Evolutionary conservation across 2,113 vertebrate species (phyloP), one percentile per base, ranked within the genome.

Genomic region (Gracilinanus agilis): DNA sequence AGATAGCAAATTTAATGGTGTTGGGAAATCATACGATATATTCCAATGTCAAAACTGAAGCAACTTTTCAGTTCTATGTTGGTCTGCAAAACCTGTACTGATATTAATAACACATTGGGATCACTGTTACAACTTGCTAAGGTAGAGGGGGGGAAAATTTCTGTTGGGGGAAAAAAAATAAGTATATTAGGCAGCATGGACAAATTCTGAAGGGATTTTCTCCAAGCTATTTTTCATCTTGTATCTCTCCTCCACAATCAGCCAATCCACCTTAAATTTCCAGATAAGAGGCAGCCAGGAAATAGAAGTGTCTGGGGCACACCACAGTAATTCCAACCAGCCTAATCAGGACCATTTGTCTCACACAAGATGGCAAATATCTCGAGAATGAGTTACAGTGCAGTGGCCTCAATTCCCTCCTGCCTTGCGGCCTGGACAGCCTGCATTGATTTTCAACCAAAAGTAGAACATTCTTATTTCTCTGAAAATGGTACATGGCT

Each of bases 361-460:
- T 94, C 89, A 24, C 53, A 34, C 0, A 3, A 29, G n/a, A 54
- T 90, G 91, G 91, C 54, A 90, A 55, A 55, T 55, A 61, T 56
- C 40, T 24, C 4, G 25, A 95, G 93, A 55, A 92, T 83, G 75
- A 94, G 91, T 90, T 54, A 61, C 24, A 91, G 92, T 88, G 40
- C 44, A 92, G 44, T 34, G 53, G 91, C 91, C 83, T 95, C 55
- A 53, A 94, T 93, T 96, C 55, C 83, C 91, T 67, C 92, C 90
- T 96, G 89, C 92, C 94, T 88, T 5, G 13, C 91, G 56, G 94
- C 44, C 53, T 12, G n/a, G 29, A 53, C 89, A 44, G 34, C 25
- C 93, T 58, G 56, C n/a, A 54, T 53, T 95, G 93, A 94, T 90
- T 96, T 75, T 93, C 54, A 96, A 90, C 24, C 90, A 88, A 95